Base-by-base conservation (phyloP, 1,140 invertebrate genomes). In the Contarinia nasturtii region DNA sequence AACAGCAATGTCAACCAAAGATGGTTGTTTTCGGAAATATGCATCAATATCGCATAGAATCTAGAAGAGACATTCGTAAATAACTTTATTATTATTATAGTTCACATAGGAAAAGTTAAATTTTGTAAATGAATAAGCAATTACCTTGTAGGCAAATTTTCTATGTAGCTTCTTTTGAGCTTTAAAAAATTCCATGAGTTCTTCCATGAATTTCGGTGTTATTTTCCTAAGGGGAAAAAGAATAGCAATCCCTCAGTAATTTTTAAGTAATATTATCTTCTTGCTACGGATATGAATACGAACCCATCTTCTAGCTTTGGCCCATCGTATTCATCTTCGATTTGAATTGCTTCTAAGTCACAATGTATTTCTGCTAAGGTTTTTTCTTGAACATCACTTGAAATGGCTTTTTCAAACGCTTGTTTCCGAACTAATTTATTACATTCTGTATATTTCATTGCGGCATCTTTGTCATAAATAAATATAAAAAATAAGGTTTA, bases 341-440 rank as follows among this genome's bases (percentile, higher is more conserved):
- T 90, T 38, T 75, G 88, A 94, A 96, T 94, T 46, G 74, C 72
- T 57, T 94, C 88, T 55, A 95, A 67, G 64, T 96, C 81, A 52
- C 96, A 83, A 48, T 68, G 71, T 50, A 72, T 69, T 49, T 94
- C 88, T 5, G 86, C 79, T 51, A 96, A 75, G 58, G 79, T 82
- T 54, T 85, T 88, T 57, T 82, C 82, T 21, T 77, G 76, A 50
- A 92, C 84, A 55, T 98, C 91, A 2, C 91, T 82, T 11, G 91
- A 77, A 57, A 99, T 99, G 1, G 96, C 96, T 67, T 91, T 92
- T 64, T 95, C 86, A 70, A 99, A 99, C 2, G 91, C 89, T 51
- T 89, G 74, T 68, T 85, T 82, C 63, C 85, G 89, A 2, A 96
- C 85, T 59, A 98, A 91, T 72, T 98, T 98, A 63, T 79, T 83